phyloP scores from a whole-genome alignment of 2,797 vertebrate species.

The Artibeus lituratus region DNA sequence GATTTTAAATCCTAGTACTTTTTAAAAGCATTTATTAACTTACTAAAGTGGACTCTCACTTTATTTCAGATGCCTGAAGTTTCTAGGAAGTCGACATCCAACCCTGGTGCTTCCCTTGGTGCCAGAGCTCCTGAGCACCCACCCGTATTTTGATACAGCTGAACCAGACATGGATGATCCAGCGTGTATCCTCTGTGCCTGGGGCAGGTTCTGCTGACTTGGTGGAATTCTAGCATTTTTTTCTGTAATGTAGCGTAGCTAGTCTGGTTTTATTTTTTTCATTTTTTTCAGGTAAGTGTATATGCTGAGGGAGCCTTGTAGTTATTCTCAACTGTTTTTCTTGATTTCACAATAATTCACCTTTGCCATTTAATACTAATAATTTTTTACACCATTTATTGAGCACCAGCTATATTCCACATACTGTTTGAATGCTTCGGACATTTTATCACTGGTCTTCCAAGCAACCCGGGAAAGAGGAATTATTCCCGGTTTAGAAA shows the following conservation, averaged over 20 bases:
- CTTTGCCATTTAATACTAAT: not conserved
- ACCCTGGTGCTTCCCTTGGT: slow-evolving; percentile 94
- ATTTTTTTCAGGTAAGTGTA: not conserved
- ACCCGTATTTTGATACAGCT: slow-evolving; percentile 97
- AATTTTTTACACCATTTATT: not conserved
- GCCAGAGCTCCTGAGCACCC: slow-evolving; percentile 95
- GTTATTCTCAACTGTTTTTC: not conserved
- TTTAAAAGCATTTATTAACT: not conserved
- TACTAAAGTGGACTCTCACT: slow-evolving; percentile 13
- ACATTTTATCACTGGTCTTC: not conserved
- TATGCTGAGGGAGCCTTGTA: not conserved
- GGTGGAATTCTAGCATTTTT: not conserved
- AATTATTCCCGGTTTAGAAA: not conserved
- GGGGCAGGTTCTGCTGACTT: not conserved
- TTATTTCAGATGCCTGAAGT: slow-evolving; percentile 92
- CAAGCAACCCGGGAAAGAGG: not conserved
- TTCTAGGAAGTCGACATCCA: slow-evolving; percentile 93
- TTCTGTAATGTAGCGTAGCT: not conserved
- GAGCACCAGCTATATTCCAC: not conserved
- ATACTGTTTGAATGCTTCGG: not conserved
- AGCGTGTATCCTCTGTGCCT: slow-evolving; percentile 92
- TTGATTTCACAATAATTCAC: slow-evolving; percentile 17
- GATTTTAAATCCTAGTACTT: not conserved
- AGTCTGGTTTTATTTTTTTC: not conserved
- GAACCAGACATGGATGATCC: slow-evolving; percentile 99